phyloP scores from a whole-genome alignment of 2,888 invertebrate species.

The Drosophila nr. perissopoda region DNA sequence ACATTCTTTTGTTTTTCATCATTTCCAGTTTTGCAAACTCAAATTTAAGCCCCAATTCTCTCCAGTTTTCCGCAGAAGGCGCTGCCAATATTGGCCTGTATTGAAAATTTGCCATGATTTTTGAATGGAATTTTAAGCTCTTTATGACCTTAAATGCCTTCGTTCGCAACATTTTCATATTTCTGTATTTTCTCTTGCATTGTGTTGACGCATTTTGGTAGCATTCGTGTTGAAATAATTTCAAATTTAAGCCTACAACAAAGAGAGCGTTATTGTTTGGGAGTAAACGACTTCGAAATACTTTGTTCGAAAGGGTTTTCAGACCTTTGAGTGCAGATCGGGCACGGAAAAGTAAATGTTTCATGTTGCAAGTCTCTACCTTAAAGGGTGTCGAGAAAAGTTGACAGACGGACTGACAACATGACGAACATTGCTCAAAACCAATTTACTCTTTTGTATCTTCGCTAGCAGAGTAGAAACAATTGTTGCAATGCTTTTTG shows the following conservation, averaged over 20 bases:
- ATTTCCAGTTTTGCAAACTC: slow-evolving; percentile 14
- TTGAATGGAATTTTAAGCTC: slow-evolving; percentile 26
- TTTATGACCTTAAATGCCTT: not conserved
- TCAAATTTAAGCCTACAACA: not conserved
- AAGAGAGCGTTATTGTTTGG: not conserved
- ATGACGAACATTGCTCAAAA: not conserved
- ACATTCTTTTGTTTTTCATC: slow-evolving; percentile 24
- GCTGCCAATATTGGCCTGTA: not conserved
- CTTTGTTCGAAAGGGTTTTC: not conserved
- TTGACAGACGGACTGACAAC: too few species aligned
- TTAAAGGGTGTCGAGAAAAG: not conserved
- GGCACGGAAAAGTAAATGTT: not conserved
- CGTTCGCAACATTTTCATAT: not conserved
- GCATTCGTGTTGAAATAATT: not conserved
- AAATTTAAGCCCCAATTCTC: slow-evolving; percentile 5
- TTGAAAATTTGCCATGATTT: slow-evolving; percentile 4
- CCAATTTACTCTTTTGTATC: not conserved
- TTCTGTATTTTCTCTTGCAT: not conserved
- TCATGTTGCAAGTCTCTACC: not conserved
- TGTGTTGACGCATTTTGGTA: not conserved
- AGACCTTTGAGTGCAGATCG: too few species aligned
- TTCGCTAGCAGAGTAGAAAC: not conserved
- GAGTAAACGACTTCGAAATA: not conserved
- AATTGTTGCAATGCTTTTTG: not conserved
- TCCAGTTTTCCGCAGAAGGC: not conserved